Base-by-base conservation (phyloP, 2,888 invertebrate genomes). In the Nycteola revayana region DNA sequence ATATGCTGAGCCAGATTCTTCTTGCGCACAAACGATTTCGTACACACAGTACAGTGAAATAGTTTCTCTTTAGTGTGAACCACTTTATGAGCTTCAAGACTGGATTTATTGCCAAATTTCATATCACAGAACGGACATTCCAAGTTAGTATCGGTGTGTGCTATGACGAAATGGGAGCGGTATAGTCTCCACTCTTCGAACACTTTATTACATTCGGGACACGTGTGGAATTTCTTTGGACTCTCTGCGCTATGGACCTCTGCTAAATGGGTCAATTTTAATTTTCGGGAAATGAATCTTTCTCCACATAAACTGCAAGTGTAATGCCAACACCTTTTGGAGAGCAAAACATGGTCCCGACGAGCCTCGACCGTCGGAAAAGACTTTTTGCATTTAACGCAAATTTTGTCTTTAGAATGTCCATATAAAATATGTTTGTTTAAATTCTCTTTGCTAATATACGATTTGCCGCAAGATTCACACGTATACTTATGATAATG, bases 51-150 rank as follows among this genome's bases (percentile, higher is more conserved):
- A 36, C 90, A 90, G n/a, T 75, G 62, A 28, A 78, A 87, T 1
- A 75, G 66, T 36, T 83, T 86, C 18, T 79, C 78, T 7, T 77
- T 80, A 0, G 85, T 83, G 41, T 90, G 90, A 7, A 72, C 66
- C 2, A 81, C 67, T 50, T 75, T 66, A 40, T 90, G 90, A 2
- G 73, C 75, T 7, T 77, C 71, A 10, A 90, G 51, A 30, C 69
- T 66, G 0, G 79, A 67, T 46, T 82, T 83, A 1, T 65, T 70
- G 18, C 43, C 59, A 9, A 57, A 57, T 10, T 57, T 79, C 0
- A 71, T 61, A 0, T 67, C 64, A 42, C 79, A 80, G 29, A 59
- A 66, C 0, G 66, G 49, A 18, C 79, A 79, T 0, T 53, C 35
- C 10, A 43, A 68, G 3, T 60, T 62, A 7, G 66, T 59, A 4